Evolutionary conservation across 2,113 vertebrate species (phyloP).

Genomic region (Oceanodroma tethys): DNA sequence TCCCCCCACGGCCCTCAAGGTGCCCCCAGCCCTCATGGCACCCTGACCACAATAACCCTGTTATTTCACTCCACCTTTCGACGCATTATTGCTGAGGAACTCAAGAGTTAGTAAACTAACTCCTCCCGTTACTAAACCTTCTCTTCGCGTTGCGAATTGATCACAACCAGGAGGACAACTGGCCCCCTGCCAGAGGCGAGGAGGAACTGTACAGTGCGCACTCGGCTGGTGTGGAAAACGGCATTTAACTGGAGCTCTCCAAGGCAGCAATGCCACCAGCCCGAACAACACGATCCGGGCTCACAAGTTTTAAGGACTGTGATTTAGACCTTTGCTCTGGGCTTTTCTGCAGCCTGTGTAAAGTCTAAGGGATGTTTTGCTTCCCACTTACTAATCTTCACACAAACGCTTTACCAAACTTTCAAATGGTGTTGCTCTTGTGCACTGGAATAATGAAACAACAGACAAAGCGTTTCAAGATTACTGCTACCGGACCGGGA

Average conservation of each 20-base stretch:
- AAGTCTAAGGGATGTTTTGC: neutral
- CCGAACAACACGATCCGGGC: neutral
- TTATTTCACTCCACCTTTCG: neutral
- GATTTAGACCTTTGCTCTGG: neutral
- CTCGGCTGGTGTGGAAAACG: fast-evolving
- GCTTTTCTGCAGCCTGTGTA: neutral
- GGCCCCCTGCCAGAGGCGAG: neutral
- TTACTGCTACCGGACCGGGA: neutral
- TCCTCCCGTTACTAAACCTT: neutral
- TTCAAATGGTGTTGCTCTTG: neutral
- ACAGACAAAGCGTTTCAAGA: neutral
- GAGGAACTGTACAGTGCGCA: fast-evolving
- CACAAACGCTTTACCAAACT: neutral
- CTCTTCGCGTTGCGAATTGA: neutral
- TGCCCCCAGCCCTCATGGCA: neutral
- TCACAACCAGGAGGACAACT: neutral
- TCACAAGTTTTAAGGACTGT: neutral
- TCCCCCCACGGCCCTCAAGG: neutral
- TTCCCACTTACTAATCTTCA: neutral
- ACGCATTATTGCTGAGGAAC: neutral
- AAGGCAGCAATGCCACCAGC: fast-evolving
- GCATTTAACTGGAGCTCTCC: neutral
- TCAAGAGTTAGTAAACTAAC: neutral
- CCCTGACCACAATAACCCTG: no score
- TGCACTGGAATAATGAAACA: neutral